phyloP scores from a whole-genome alignment of 2,888 invertebrate genomes.

The Omphaloscelis lunosa region DNA sequence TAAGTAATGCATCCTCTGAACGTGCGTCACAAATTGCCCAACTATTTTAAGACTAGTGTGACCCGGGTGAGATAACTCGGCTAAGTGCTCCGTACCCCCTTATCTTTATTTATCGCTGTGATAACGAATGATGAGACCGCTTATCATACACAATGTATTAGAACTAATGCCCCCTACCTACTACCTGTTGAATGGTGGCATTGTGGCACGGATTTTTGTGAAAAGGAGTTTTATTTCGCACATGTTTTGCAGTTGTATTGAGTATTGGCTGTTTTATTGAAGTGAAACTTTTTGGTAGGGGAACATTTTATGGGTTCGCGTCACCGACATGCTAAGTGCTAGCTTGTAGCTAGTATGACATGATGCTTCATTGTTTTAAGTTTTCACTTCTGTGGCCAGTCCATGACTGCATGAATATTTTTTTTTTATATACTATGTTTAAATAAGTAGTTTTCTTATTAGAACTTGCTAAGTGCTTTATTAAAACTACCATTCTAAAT shows the following conservation, averaged over 20 bases:
- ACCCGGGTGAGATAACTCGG: conserved; percentile 80
- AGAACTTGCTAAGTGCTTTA: not conserved
- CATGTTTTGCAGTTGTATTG: not conserved
- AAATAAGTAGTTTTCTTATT: not conserved
- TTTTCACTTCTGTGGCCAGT: not conserved
- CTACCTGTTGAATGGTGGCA: conserved; percentile 56
- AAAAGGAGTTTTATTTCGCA: conserved; percentile 19
- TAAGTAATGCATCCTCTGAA: conserved; percentile 50
- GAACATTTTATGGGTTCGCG: not conserved
- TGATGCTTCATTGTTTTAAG: not conserved
- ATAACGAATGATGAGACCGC: conserved; percentile 78
- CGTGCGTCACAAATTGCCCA: conserved; percentile 73
- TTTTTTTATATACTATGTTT: not conserved
- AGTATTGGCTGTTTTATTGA: not conserved
- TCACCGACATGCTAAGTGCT: not conserved
- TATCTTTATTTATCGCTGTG: conserved; percentile 80
- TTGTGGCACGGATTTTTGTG: conserved; percentile 28
- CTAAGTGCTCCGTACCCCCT: conserved; percentile 80
- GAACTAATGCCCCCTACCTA: conserved; percentile 64
- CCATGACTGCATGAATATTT: not conserved
- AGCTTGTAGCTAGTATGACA: not conserved
- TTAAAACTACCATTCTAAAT: not conserved
- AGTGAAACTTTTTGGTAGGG: too few relatives aligned
- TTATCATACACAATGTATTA: conserved; percentile 76
- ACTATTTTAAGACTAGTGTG: conserved; percentile 80